These are phyloP conservation scores for Pollachius pollachius DNA, from an alignment of 2,113 vertebrate genomes.

Conservation along the genomic window DNA sequence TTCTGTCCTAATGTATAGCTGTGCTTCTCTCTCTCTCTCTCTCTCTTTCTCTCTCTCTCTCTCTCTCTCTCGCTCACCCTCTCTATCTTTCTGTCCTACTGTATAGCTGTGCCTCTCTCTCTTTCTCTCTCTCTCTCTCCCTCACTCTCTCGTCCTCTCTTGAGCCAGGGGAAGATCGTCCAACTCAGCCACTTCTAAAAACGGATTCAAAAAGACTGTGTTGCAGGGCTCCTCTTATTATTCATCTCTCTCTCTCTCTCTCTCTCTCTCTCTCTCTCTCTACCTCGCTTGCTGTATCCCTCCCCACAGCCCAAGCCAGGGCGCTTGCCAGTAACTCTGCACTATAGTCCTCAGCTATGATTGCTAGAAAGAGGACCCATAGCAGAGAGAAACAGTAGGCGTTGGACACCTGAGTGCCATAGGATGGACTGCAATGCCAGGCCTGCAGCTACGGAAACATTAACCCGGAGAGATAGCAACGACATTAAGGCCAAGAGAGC, in stretches of 20 bases:
- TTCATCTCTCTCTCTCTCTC: constrained; percentile 11
- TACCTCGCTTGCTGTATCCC: too few species aligned
- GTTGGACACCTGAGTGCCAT: too few species aligned
- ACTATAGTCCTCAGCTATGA: too few species aligned
- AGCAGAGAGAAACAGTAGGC: too few species aligned
- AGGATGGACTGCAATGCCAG: too few species aligned
- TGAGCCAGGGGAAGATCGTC: not conserved
- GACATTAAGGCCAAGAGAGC: not conserved
- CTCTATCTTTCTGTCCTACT: too few species aligned
- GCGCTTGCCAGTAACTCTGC: too few species aligned
- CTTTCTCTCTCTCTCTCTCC: not conserved
- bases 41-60: not conserved
- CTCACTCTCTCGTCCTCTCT: not conserved
- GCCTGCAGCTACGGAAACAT: too few species aligned
- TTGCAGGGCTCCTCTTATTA: constrained; percentile 29
- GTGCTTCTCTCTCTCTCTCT: constrained; percentile 19
- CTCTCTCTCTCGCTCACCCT: not conserved
- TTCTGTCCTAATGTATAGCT: not conserved
- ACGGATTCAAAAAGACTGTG: constrained; percentile 16
- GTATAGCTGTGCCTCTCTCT: constrained; percentile 11
- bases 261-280: constrained; percentile 9
- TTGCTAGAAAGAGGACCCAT: too few species aligned
- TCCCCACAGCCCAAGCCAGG: too few species aligned
- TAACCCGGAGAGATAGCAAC: too few species aligned
- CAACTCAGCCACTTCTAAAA: constrained; percentile 6